These are phyloP conservation scores for Trochalopteron elliotii DNA, from an alignment of 2,113 vertebrate species.

Conservation along the genomic window DNA sequence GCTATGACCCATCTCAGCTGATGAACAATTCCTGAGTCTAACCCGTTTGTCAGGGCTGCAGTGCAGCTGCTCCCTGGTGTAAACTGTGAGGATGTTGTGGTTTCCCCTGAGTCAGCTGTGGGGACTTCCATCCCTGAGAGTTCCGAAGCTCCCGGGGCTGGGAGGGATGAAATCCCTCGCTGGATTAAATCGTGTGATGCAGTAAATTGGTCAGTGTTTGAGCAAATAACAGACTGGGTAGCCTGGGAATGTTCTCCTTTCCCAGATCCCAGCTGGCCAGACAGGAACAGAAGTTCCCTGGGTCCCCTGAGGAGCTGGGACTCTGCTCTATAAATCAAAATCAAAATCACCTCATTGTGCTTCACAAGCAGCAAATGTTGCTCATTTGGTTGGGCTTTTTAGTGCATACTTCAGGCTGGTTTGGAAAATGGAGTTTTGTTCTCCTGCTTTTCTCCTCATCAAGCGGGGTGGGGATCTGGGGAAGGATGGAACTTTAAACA, in stretches of 20 bases:
- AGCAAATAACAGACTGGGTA: not conserved
- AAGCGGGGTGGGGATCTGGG: not conserved
- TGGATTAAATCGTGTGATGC: accelerated
- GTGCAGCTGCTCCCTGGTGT: accelerated
- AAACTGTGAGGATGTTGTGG: accelerated
- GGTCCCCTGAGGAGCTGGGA: not conserved
- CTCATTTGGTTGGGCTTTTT: not conserved
- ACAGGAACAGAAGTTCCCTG: not conserved
- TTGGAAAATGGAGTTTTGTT: not conserved
- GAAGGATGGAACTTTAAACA: not conserved
- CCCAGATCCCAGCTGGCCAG: not conserved
- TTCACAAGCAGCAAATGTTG: not conserved
- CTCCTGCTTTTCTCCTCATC: not conserved
- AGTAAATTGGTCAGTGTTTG: not conserved
- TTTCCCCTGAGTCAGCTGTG: not conserved
- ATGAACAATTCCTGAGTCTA: accelerated
- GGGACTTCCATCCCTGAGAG: not conserved
- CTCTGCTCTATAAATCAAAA: not conserved
- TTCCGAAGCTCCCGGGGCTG: not conserved
- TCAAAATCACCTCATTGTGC: not conserved
- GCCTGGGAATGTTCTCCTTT: not conserved
- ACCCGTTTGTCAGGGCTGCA: not conserved
- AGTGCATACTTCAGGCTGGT: not conserved
- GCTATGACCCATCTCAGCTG: not conserved
- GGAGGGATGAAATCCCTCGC: accelerated